Percentiles rank a stretch among this genome's conserved stretches.
These are phyloP conservation scores for Microcebus ravelobensis DNA, from an alignment of 2,113 vertebrate species.

Conservation along the genomic window DNA sequence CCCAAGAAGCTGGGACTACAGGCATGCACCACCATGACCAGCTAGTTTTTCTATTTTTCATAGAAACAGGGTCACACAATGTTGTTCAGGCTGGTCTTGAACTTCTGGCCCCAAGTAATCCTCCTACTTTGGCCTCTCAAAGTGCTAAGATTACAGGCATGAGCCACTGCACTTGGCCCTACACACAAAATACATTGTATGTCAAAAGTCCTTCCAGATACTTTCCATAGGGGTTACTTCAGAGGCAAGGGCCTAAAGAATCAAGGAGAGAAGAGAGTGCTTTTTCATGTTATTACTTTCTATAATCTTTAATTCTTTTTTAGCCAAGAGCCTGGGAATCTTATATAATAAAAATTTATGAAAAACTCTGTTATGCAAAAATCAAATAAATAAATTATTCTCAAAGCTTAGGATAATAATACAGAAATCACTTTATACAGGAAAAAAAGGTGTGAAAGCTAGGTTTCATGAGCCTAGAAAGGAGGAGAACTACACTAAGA, in stretches of 20 bases:
- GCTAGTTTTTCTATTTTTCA: too few species aligned
- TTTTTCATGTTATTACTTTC: neutral
- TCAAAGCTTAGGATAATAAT: neutral
- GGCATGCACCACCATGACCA: too few species aligned
- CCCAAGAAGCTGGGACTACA: too few species aligned
- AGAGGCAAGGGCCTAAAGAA: neutral
- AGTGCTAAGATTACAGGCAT: too few species aligned
- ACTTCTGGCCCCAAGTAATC: too few species aligned
- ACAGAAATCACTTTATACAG: neutral
- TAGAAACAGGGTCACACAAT: too few species aligned
- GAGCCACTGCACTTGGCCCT: too few species aligned
- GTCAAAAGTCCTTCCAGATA: neutral
- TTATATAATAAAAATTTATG: conserved; percentile 24
- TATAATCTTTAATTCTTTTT: conserved; percentile 23
- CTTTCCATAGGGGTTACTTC: neutral
- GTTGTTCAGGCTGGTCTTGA: too few species aligned
- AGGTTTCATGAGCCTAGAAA: neutral
- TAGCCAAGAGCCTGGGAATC: neutral
- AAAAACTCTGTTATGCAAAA: neutral
- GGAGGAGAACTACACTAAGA: neutral
- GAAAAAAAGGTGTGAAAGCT: neutral
- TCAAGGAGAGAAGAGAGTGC: neutral
- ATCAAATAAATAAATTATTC: neutral
- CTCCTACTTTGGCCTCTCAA: too few species aligned
- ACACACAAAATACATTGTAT: neutral